phyloP scores from a whole-genome alignment of 64 coral and sea anemone species.

The Hydrozoanthus tunicans region DNA sequence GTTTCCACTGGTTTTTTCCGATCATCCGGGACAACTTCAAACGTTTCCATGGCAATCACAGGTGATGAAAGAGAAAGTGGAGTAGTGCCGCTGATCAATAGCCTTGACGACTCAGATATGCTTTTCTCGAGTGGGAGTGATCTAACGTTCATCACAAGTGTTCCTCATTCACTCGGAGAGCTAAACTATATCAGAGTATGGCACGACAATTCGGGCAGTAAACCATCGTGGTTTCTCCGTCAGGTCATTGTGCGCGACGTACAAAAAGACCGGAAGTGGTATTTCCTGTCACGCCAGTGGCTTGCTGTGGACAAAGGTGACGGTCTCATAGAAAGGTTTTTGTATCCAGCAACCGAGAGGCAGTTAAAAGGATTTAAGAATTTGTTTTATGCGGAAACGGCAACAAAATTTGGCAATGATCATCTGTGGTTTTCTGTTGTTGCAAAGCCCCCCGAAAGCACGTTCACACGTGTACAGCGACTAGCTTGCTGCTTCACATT shows the following conservation, averaged over 20 bases:
- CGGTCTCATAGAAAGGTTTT: background rate
- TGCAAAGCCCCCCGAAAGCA: slow-evolving; percentile 34
- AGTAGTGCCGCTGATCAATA: slow-evolving; percentile 14
- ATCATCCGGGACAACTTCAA: slow-evolving; percentile 58
- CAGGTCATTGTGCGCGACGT: slow-evolving; percentile 31
- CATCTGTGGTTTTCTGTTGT: slow-evolving; percentile 76
- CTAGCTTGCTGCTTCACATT: slow-evolving; percentile 59
- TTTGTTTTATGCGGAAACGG: slow-evolving; percentile 37
- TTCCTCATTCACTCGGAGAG: slow-evolving; percentile 4
- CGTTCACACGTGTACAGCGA: slow-evolving; percentile 70
- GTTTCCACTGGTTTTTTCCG: background rate
- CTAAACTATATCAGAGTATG: slow-evolving; percentile 54
- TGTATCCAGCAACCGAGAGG: slow-evolving; percentile 20
- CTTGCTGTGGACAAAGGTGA: slow-evolving; percentile 56
- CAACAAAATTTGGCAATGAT: slow-evolving; percentile 11
- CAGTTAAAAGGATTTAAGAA: slow-evolving; percentile 53
- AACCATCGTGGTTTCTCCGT: slow-evolving; percentile 60
- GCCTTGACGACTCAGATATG: background rate
- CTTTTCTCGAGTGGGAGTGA: slow-evolving; percentile 55
- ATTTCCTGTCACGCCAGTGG: slow-evolving; percentile 51
- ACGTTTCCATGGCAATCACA: slow-evolving; percentile 31
- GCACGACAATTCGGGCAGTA: slow-evolving; percentile 56
- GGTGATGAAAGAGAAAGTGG: slow-evolving; percentile 51
- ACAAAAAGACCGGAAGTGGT: slow-evolving; percentile 3
- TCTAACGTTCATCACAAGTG: slow-evolving; percentile 3